These are phyloP conservation scores for Loripinus fragilis DNA, from an alignment of 2,888 invertebrate species.

Conservation along the genomic window DNA sequence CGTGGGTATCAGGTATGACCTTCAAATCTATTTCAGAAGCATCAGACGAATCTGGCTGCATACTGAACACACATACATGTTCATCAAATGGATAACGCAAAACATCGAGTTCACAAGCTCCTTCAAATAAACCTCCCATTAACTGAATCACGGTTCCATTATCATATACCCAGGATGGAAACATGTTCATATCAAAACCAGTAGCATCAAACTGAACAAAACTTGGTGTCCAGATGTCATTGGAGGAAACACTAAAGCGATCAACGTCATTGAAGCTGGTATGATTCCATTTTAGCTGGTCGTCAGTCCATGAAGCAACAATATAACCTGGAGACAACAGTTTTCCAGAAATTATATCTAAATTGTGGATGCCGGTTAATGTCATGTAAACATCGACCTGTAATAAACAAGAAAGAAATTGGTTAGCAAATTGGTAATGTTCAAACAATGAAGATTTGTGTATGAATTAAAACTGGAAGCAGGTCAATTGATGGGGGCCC, in stretches of 20 bases:
- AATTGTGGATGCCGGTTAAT: neutral
- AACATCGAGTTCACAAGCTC: neutral
- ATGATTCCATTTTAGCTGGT: neutral
- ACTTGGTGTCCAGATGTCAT: neutral
- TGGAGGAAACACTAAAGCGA: neutral
- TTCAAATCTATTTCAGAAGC: neutral
- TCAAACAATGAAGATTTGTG: too few species aligned
- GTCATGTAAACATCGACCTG: neutral
- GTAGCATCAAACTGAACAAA: conserved; percentile 1
- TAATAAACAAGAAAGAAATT: too few species aligned
- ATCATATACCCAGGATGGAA: neutral
- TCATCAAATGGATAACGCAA: conserved; percentile 1
- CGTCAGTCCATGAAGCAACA: conserved; percentile 7
- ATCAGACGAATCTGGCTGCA: neutral
- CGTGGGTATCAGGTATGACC: too few species aligned
- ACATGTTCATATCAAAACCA: neutral
- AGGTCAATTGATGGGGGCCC: too few species aligned
- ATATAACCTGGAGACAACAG: neutral
- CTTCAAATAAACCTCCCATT: neutral
- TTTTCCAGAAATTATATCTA: neutral
- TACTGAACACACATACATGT: neutral
- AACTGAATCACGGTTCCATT: neutral
- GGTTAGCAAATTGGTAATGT: too few species aligned
- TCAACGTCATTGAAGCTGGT: neutral
- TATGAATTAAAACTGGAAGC: too few species aligned